Percentiles rank a stretch among this genome's conserved stretches.
Conservation (phyloP, 2,113 vertebrate species). For the Channa argus region DNA sequence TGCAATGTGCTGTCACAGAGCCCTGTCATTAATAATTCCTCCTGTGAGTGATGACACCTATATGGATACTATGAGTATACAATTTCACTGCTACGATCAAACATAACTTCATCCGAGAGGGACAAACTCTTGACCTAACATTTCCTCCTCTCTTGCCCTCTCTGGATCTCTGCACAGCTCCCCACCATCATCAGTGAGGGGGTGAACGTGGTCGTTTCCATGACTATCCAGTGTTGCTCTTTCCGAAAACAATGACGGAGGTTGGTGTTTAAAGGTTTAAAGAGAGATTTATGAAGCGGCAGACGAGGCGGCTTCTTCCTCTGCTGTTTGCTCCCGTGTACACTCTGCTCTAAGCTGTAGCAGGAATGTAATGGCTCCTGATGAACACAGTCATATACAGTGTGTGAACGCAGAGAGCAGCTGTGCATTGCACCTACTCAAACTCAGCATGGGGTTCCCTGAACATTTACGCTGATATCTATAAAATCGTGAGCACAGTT, state of each 20-base stretch:
- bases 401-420: no score
- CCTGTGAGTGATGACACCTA: conserved; percentile 12
- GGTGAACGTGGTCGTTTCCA: conserved; percentile 58
- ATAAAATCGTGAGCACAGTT: no score
- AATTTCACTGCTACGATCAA: background rate
- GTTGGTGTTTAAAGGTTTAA: conserved; percentile 52
- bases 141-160: background rate
- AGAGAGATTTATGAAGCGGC: conserved; percentile 69
- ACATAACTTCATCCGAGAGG: no score
- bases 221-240: conserved; percentile 65
- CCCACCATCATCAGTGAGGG: background rate
- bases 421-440: no score
- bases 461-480: no score
- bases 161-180: conserved; percentile 36
- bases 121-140: no score
- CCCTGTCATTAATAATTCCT: conserved; percentile 20
- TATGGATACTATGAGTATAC: background rate
- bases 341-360: background rate
- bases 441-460: no score
- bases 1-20: conserved; percentile 26
- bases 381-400: no score
- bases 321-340: conserved; percentile 18
- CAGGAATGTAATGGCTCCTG: no score
- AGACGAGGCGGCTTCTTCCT: conserved; percentile 51
- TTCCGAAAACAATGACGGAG: conserved; percentile 72